Conservation (phyloP, 2,797 vertebrate genomes). For the Delichon dasypus region DNA sequence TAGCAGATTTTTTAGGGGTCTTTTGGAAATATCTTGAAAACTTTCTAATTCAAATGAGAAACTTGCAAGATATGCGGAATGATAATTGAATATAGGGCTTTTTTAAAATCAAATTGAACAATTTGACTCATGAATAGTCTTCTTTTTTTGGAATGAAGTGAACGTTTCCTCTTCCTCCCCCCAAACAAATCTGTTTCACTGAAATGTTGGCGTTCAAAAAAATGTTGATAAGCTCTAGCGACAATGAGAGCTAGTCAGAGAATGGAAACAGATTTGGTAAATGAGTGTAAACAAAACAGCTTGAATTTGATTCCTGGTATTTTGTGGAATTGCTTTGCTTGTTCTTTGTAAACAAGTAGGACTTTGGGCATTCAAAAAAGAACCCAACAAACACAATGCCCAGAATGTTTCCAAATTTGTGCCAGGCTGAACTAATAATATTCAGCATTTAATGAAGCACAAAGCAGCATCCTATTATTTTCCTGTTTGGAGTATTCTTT, state of each 20-base stretch:
- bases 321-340: conserved; percentile 44
- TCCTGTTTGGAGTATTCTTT: background rate
- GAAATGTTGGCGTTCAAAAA: conserved; percentile 64
- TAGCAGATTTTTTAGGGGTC: background rate
- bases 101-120: background rate
- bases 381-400: background rate
- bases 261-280: conserved; percentile 67
- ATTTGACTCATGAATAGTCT: conserved; percentile 54
- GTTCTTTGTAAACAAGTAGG: conserved; percentile 9
- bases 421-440: conserved; percentile 22
- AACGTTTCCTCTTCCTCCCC: conserved; percentile 55
- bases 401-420: conserved; percentile 21
- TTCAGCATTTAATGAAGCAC: background rate
- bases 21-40: background rate
- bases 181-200: conserved; percentile 68
- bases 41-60: background rate
- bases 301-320: conserved; percentile 55
- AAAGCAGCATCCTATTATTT: background rate
- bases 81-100: background rate
- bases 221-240: conserved; percentile 62
- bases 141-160: conserved; percentile 64
- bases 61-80: background rate
- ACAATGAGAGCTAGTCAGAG: conserved; percentile 58
- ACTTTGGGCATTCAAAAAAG: background rate
- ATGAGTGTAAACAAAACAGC: conserved; percentile 66